Conservation (phyloP, 2,113 vertebrate genomes). For the Pygoscelis adeliae region DNA sequence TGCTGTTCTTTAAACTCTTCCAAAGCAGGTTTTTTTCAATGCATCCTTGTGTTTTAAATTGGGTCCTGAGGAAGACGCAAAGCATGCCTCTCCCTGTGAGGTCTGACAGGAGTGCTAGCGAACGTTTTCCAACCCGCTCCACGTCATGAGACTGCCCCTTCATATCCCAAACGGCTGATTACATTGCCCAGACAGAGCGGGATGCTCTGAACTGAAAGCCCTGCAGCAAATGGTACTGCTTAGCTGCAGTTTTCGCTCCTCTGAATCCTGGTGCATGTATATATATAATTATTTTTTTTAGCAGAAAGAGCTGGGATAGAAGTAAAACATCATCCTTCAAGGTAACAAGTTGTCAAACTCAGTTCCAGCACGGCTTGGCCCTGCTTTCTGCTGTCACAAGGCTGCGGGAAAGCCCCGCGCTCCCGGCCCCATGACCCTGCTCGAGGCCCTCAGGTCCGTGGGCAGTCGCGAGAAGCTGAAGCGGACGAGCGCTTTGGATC, state of each 20-base stretch:
- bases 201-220: neutral
- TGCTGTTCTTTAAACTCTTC: slow-evolving; percentile 53
- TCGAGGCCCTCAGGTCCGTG: rapidly evolving
- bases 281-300: neutral
- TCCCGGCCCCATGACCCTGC: rapidly evolving
- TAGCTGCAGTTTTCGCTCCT: neutral
- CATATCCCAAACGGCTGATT: neutral
- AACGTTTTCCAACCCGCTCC: neutral
- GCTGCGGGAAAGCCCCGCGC: neutral
- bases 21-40: neutral
- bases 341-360: neutral
- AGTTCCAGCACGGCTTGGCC: neutral
- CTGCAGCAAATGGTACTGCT: neutral
- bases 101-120: slow-evolving; percentile 5
- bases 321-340: neutral
- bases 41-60: neutral
- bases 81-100: neutral
- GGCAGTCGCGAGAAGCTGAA: rapidly evolving
- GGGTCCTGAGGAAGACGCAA: slow-evolving; percentile 11
- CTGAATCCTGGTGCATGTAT: neutral
- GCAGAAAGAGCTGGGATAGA: neutral
- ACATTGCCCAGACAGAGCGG: neutral
- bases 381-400: neutral
- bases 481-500: neutral
- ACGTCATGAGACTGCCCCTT: neutral